These are phyloP conservation scores for Furcula furcula DNA, from an alignment of 2,888 invertebrate species.

Conservation along the genomic window DNA sequence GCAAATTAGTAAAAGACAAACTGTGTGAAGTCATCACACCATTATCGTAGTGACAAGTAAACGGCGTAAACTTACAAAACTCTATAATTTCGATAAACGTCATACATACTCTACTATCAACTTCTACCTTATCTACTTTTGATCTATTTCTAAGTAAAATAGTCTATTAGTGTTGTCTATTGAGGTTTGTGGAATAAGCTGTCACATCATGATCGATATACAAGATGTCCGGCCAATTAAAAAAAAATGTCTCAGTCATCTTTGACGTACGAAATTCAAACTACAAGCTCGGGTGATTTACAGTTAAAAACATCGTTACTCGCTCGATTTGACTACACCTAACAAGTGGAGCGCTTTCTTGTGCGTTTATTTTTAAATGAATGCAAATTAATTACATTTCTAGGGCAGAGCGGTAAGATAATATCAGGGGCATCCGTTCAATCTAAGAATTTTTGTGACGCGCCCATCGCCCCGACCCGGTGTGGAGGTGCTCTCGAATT, in stretches of 20 bases:
- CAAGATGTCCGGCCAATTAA: slow-evolving; percentile 1
- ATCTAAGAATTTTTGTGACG: slow-evolving; percentile 51
- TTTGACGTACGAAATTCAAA: slow-evolving; percentile 13
- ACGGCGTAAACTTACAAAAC: too few species aligned
- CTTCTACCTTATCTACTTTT: too few species aligned
- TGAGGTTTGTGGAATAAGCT: not conserved
- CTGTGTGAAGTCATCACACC: too few species aligned
- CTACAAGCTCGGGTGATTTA: slow-evolving; percentile 22
- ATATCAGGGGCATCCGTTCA: slow-evolving; percentile 52
- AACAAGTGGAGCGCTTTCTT: slow-evolving; percentile 42
- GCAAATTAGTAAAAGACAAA: too few species aligned
- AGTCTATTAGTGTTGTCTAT: not conserved
- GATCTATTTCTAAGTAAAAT: too few species aligned
- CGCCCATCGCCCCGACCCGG: slow-evolving; percentile 36
- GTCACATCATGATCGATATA: not conserved
- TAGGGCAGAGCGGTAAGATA: slow-evolving; percentile 55
- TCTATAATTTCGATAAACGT: too few species aligned
- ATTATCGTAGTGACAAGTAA: too few species aligned
- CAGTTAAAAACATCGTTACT: slow-evolving; percentile 34
- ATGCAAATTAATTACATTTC: slow-evolving; percentile 64
- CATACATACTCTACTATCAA: too few species aligned
- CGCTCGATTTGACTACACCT: slow-evolving; percentile 38
- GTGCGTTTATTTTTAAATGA: slow-evolving; percentile 43
- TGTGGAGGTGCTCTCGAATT: slow-evolving; percentile 40
- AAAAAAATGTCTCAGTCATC: slow-evolving; percentile 1